Conservation (phyloP, 2,113 vertebrate genomes). For the Prochilodus magdalenae region DNA sequence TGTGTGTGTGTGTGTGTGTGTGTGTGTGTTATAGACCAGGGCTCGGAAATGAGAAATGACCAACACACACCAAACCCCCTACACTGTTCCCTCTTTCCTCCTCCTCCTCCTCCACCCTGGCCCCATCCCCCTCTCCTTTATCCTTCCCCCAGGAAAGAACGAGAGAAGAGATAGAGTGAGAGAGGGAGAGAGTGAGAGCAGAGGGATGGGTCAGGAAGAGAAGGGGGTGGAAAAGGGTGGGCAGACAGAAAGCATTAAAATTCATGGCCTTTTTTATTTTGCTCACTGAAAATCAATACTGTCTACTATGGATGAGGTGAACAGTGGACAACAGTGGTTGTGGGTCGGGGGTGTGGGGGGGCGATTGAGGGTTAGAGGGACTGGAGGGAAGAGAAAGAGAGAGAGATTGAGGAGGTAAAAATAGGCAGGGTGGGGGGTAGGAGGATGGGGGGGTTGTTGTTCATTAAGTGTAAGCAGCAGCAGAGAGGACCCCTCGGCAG, state of each 20-base stretch:
- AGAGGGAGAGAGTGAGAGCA: conserved; percentile 42
- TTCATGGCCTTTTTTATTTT: conserved; percentile 85
- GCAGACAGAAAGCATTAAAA: conserved; percentile 80
- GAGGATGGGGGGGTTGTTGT: conserved; percentile 55
- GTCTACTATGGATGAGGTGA: conserved; percentile 84
- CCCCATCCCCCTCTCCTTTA: conserved; percentile 54
- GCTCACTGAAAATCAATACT: conserved; percentile 82
- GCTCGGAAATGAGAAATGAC: conserved; percentile 68
- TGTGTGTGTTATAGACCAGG: conserved; percentile 60
- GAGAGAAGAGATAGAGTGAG: conserved; percentile 35
- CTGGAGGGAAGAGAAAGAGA: not conserved
- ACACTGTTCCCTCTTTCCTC: conserved; percentile 46
- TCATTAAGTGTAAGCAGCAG: conserved; percentile 80
- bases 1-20: conserved; percentile 43
- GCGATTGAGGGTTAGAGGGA: conserved; percentile 24
- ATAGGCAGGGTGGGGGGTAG: conserved; percentile 44
- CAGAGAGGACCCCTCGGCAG: conserved; percentile 62
- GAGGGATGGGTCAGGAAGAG: conserved; percentile 50
- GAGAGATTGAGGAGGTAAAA: conserved; percentile 65
- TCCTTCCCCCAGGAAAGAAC: conserved; percentile 65
- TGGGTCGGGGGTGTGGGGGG: conserved; percentile 53
- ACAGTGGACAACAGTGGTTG: conserved; percentile 80
- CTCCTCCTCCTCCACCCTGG: conserved; percentile 29
- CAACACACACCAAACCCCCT: conserved; percentile 51
- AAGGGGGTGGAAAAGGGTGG: conserved; percentile 48